Evolutionary conservation across 2,888 invertebrate species (phyloP), one percentile per base, ranked within the genome.

Genomic region (Petrophora chlorosata): DNA sequence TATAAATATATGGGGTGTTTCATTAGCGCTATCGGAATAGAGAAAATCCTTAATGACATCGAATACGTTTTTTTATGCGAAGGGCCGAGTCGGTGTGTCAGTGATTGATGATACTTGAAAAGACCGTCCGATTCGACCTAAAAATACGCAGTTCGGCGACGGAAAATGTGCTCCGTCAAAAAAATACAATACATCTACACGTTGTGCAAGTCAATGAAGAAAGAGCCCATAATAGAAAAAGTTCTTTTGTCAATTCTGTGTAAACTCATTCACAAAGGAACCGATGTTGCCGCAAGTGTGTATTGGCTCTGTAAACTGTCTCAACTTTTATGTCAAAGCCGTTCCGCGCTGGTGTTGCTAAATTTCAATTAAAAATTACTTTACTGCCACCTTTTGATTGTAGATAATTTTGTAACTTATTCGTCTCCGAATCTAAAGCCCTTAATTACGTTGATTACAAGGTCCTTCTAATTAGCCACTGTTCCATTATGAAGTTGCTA

Each of bases 21-120:
- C 52, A 56, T 56, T 50, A 58, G 43, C 47, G 43, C 39, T 43
- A 50, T 52, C 46, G 49, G 66, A 70, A 70, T 68, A 68, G 71
- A 79, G 63, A 67, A 72, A 76, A 66, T 64, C 63, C 66, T 61
- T 74, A 73, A 73, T 73, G 73, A 72, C 73, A 67, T 66, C 61
- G 56, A 59, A 69, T 66, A 65, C 59, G 61, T 67, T 76, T 79
- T 79, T 76, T 77, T 77, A 75, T 67, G 64, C 61, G 58, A 67
- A 70, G 65, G 73, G 69, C 67, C 64, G 63, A 69, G 58, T 69
- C 69, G 50, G 61, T 57, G 55, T 73, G 77, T 74, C 76, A 73
- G 73, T 82, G 81, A 84, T 82, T 82, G 73, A 84, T 83, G 76
- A 67, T 57, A 61, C 71, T 67, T 61, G 60, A 66, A 73, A 73